Percentiles rank a stretch among this genome's conserved stretches.
These are phyloP conservation scores for Temnothorax nylanderi DNA, from an alignment of 1,140 invertebrate genomes.

Conservation along the genomic window DNA sequence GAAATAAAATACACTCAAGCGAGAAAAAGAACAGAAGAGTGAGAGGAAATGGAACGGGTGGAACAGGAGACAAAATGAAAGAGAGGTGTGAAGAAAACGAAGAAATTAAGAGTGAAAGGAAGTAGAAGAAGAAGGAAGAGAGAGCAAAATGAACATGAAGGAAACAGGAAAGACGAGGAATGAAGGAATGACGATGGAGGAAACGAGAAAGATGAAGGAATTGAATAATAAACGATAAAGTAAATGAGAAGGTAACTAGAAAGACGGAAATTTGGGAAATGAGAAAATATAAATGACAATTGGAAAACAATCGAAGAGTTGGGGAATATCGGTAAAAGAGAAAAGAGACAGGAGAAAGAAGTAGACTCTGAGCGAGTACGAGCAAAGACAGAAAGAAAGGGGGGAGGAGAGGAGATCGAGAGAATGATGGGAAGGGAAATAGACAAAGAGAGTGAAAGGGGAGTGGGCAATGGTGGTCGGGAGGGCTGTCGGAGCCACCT, in stretches of 20 bases:
- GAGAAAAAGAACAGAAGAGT: background rate
- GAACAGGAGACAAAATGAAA: background rate
- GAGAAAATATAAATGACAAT: conserved; percentile 24
- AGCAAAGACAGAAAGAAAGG: conserved; percentile 30
- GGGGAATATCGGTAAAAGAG: background rate
- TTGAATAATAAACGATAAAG: background rate
- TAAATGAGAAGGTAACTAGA: conserved; percentile 10
- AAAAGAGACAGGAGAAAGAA: conserved; percentile 5
- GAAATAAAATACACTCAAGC: background rate
- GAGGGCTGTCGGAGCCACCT: conserved; percentile 76
- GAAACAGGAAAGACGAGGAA: background rate
- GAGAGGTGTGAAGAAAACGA: background rate
- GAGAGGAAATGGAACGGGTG: background rate
- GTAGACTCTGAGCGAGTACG: background rate
- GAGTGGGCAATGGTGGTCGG: conserved; percentile 49
- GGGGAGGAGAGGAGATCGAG: conserved; percentile 29
- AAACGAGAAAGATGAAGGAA: background rate
- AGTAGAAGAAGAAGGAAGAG: background rate
- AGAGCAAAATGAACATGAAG: background rate
- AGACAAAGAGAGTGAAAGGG: conserved; percentile 60
- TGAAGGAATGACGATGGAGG: background rate
- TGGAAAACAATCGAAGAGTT: conserved; percentile 7
- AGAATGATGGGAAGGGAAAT: conserved; percentile 50
- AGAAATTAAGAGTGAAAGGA: background rate
- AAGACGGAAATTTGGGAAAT: background rate